Conservation (phyloP, 2,113 vertebrate genomes). For the Rhabdomys dilectus region DNA sequence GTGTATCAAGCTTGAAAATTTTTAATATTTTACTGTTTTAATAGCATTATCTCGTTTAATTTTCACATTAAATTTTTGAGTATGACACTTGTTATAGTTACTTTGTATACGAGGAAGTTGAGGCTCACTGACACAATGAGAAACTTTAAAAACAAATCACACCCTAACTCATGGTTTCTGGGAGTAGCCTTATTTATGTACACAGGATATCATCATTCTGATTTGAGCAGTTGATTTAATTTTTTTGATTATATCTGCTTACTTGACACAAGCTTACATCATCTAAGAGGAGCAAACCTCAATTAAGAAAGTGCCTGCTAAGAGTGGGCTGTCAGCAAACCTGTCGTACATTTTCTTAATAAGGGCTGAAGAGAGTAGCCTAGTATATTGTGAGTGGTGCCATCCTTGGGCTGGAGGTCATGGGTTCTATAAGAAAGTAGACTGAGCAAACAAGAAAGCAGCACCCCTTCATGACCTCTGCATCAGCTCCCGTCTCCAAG, state of each 20-base stretch:
- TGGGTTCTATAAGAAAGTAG: background rate
- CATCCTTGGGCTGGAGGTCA: background rate
- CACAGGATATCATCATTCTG: background rate
- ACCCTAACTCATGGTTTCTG: background rate
- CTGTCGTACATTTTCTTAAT: background rate
- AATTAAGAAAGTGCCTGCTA: background rate
- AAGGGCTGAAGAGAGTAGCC: too few relatives aligned
- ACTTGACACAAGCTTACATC: background rate
- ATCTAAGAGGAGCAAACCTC: background rate
- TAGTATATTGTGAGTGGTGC: too few relatives aligned
- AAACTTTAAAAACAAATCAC: background rate
- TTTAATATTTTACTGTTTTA: background rate
- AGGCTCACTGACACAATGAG: background rate
- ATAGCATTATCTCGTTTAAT: constrained; percentile 5
- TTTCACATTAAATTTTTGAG: background rate
- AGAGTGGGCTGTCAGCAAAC: background rate
- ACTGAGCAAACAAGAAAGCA: background rate
- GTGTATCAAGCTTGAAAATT: background rate
- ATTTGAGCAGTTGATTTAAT: background rate
- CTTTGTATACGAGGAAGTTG: background rate
- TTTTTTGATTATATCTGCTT: too few relatives aligned
- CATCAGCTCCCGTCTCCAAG: too few relatives aligned
- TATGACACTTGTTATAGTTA: too few relatives aligned
- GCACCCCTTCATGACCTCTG: background rate
- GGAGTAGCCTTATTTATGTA: background rate